Evolutionary conservation across 2,113 vertebrate species (phyloP), one percentile per base, ranked within the genome.

Genomic region (Tiliqua scincoides): DNA sequence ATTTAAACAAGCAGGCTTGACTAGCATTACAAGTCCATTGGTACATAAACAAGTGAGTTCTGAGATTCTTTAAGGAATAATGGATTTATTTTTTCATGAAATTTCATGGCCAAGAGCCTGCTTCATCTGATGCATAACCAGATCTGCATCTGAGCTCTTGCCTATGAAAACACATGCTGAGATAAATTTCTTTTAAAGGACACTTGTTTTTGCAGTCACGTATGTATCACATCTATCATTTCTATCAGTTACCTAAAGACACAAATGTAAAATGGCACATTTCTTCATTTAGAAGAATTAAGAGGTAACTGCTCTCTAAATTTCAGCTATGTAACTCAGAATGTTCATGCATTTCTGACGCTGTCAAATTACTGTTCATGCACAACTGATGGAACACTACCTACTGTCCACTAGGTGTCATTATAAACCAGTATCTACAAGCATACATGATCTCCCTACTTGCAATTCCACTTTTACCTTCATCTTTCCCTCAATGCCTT

Each of bases 391-490:
- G 11, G 6, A 32, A 74, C 25, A 62, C 3, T 35, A 78, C 23
- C 3, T 54, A 0, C 8, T 15, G 21, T 62, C 93, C 91, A 88
- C 85, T 90, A 92, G 88, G 71, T 91, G 91, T 91, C 88, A 89
- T 81, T 88, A 76, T 0, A 75, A 54, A 40, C 52, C 14, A 27
- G 18, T 4, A 21, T 27, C 54, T 30, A 18, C 59, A 20, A n/a
- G 48, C 27, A 48, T 32, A 35, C 40, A 65, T 21, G 30, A 15
- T 20, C 35, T 12, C 52, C 72, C 74, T 15, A 6, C 90, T 81
- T 76, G 23, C 43, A 27, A 30, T 72, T 85, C 71, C 59, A 76
- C 75, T 48, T n/a, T n/a, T n/a, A n/a, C n/a, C n/a, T n/a, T n/a
- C n/a, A 81, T 11, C 32, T 72, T 18, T 76, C 12, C 0, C 1